Conservation (phyloP, 2,113 vertebrate species). For the Ammospiza nelsoni region DNA sequence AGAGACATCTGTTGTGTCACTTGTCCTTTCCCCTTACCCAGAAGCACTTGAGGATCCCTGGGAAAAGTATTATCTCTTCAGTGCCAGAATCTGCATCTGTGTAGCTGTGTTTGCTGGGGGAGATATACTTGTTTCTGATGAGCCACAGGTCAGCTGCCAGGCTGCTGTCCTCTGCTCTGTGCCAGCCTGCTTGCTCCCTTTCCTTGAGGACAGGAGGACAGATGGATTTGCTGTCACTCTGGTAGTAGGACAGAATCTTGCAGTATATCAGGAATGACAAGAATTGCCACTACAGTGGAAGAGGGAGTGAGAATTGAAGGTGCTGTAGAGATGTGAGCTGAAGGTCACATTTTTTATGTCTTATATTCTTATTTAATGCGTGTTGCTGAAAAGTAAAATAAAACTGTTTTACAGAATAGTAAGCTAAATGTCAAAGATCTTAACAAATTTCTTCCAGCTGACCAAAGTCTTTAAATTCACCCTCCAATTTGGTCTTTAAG, state of each 20-base stretch:
- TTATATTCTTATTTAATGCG: neutral
- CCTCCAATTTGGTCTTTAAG: neutral
- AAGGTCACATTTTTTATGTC: neutral
- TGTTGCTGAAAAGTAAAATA: neutral
- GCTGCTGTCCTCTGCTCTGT: neutral
- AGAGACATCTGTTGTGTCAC: neutral
- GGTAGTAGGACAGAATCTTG: constrained; percentile 3
- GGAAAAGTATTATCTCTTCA: neutral
- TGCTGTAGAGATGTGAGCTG: neutral
- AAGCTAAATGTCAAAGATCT: neutral
- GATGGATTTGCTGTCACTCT: constrained; percentile 44
- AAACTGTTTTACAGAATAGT: neutral
- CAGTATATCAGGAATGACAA: neutral
- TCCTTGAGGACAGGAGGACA: constrained; percentile 21
- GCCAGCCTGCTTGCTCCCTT: constrained; percentile 10
- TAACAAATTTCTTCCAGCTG: neutral
- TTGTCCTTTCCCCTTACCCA: neutral
- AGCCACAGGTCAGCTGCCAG: constrained; percentile 3
- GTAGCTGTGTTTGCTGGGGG: neutral
- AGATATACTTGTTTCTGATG: neutral
- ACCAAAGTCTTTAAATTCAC: neutral
- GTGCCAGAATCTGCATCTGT: neutral
- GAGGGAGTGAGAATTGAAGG: neutral
- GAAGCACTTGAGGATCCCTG: neutral
- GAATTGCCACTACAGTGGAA: neutral